A percentile compares a stretch with the other conserved stretches of the same genome.
phyloP scores from a whole-genome alignment of 92 coral and sea anemone species.

The Actinostola sp. region DNA sequence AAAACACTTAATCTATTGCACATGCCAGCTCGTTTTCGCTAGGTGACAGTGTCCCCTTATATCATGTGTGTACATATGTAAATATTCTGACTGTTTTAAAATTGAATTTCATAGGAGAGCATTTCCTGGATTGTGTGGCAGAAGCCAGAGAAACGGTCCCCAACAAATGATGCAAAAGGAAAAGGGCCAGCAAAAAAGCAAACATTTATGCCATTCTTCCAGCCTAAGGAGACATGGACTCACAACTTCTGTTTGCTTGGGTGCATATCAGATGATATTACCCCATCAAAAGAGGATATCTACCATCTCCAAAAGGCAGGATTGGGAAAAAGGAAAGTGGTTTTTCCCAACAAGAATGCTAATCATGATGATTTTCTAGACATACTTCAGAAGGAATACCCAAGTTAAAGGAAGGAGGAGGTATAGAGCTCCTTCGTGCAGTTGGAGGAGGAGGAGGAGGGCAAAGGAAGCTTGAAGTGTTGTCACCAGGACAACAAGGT shows the following conservation, averaged over 20 bases:
- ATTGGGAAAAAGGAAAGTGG: conserved; percentile 29
- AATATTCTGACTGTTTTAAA: too few relatives aligned
- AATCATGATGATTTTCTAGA: conserved; percentile 15
- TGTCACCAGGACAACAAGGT: conserved; percentile 18
- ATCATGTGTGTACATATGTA: too few relatives aligned
- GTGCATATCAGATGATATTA: conserved; percentile 16
- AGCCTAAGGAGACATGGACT: conserved; percentile 38
- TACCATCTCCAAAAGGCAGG: conserved; percentile 39
- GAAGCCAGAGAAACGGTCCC: too few relatives aligned
- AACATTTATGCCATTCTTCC: conserved; percentile 16
- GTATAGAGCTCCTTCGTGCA: conserved; percentile 33
- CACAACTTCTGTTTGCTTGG: conserved; percentile 23
- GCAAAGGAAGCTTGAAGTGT: conserved; percentile 11
- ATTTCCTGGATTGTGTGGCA: too few relatives aligned
- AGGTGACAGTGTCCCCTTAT: too few relatives aligned
- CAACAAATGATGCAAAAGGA: too few relatives aligned
- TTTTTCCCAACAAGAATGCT: conserved; percentile 39
- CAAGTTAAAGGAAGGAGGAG: conserved; percentile 24
- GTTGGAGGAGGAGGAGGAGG: conserved; percentile 37
- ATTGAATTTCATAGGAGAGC: too few relatives aligned
- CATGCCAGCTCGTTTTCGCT: too few relatives aligned
- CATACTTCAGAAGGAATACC: conserved; percentile 21
- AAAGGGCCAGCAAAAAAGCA: conserved; percentile 18
- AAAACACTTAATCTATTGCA: too few relatives aligned
- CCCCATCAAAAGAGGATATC: conserved; percentile 25